Evolutionary conservation across 2,888 invertebrate genomes (phyloP), one percentile per base, ranked within the genome.

Genomic region (Bellardia pandia): DNA sequence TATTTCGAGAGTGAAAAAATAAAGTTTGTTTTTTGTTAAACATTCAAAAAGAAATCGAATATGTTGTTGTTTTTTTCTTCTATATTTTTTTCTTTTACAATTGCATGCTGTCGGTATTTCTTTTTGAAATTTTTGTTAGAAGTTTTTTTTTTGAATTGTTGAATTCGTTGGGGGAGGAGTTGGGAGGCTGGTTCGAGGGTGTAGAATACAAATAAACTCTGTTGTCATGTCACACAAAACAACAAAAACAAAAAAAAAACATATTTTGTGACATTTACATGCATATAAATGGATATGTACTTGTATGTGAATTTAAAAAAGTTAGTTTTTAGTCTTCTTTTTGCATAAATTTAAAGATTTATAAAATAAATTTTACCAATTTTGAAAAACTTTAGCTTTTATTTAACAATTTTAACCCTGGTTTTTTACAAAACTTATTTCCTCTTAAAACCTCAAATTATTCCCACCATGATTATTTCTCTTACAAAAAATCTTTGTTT

Each of bases 41-140:
- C n/a, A 37, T 66, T 69, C 3, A 33, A 72, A 76, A 83, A 84
- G 69, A 78, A 78, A 72, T 69, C 74, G 33, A 79, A 48, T 62
- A 58, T 71, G 66, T 14, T 23, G 23, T 23, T 23, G 23, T 23
- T 23, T 23, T 23, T 23, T 23, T 23, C 23, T 23, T 23, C 23
- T 23, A 1, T 23, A 23, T 23, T 85, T 80, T 81, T 69, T 79
- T 78, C 62, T 60, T 76, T 11, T 48, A 33, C 66, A 68, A 45
- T 75, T 71, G 66, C 58, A 42, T 69, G 53, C 40, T 56, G 81
- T 69, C 82, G 82, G 82, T 45, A 71, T 71, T 79, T 71, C 69
- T 76, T 58, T 86, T 62, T 78, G 53, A 85, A 62, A 23, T 71
- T 62, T 40, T 72, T 30, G 13, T 53, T 66, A 56, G 62, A 69